A percentile compares a stretch with the other conserved stretches of the same genome.
Conservation (phyloP, 2,113 vertebrate genomes). For the Upupa epops region DNA sequence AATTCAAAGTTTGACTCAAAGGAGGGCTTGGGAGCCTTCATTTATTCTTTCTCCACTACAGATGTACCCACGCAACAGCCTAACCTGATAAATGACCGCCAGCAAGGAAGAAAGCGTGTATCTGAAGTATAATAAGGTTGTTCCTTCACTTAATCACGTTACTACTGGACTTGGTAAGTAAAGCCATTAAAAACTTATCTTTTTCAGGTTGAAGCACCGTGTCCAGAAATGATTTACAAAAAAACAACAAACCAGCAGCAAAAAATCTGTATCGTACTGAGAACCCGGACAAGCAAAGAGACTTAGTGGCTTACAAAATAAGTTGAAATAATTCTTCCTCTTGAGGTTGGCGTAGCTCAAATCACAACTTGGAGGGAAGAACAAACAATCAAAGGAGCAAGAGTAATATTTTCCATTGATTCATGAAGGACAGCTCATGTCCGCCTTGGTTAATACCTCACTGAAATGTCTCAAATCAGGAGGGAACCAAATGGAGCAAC, state of each 20-base stretch:
- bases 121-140: not conserved
- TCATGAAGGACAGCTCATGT: not conserved
- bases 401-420: not conserved
- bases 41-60: not conserved
- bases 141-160: not conserved
- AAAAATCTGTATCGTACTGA: not conserved
- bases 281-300: not conserved
- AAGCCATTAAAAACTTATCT: not conserved
- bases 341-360: not conserved
- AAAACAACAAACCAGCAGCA: not conserved
- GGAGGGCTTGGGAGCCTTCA: not conserved
- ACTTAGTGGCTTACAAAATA: not conserved
- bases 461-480: not conserved
- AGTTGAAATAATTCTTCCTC: not conserved
- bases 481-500: not conserved
- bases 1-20: not conserved
- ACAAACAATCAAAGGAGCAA: not conserved
- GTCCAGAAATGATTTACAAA: not conserved
- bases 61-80: not conserved
- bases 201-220: not conserved
- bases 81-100: not conserved
- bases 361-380: not conserved
- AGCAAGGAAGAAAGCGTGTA: not conserved
- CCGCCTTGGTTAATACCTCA: not conserved
- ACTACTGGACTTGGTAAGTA: not conserved